These are phyloP conservation scores for Jacana jacana DNA, from an alignment of 2,113 vertebrate species.

Conservation along the genomic window DNA sequence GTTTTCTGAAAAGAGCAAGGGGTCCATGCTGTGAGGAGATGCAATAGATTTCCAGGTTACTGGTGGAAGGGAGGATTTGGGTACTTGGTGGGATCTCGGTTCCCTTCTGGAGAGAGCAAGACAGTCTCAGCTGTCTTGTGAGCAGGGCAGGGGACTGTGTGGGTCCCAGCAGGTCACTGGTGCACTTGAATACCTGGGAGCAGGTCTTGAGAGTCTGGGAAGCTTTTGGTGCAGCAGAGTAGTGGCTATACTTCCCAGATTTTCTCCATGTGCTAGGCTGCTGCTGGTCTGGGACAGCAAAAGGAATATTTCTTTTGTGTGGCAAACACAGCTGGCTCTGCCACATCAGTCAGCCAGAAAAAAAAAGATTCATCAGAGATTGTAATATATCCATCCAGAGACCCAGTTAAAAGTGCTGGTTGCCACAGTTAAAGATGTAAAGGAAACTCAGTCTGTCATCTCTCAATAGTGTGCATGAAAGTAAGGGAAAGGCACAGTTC, in stretches of 20 bases:
- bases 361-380: background rate
- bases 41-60: background rate
- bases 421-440: background rate
- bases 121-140: background rate
- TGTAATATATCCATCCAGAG: background rate
- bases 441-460: background rate
- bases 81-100: background rate
- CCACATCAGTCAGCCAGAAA: background rate
- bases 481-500: background rate
- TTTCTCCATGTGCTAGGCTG: constrained; percentile 6
- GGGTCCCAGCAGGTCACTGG: background rate
- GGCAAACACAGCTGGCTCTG: background rate
- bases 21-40: background rate
- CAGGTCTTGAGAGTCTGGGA: background rate
- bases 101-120: background rate
- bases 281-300: background rate
- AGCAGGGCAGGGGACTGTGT: background rate
- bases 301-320: background rate
- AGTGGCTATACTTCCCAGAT: background rate
- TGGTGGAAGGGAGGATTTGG: background rate
- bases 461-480: background rate
- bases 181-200: background rate
- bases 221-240: background rate
- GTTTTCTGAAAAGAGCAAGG: background rate
- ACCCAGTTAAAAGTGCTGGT: background rate